These are phyloP conservation scores for Calameuta filiformis DNA, from an alignment of 2,888 invertebrate species.

Conservation along the genomic window DNA sequence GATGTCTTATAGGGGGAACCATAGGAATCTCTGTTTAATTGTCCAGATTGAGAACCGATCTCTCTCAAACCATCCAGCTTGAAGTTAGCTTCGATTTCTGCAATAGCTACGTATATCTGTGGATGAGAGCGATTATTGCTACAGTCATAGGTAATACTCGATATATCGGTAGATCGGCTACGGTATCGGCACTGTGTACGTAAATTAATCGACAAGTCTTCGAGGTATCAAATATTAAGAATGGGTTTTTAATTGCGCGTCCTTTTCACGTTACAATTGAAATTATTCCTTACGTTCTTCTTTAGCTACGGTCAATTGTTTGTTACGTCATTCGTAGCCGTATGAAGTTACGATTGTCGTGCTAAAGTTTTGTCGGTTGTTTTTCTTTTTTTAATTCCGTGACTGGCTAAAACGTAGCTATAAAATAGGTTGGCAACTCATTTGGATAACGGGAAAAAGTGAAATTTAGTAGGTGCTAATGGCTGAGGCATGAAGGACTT, in stretches of 20 bases:
- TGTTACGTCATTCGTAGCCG: background rate
- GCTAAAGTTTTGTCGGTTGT: background rate
- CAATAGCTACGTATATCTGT: conserved; percentile 23
- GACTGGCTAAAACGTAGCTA: background rate
- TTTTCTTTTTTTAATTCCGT: background rate
- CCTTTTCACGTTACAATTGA: background rate
- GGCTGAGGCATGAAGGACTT: background rate
- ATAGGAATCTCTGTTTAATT: conserved; percentile 40
- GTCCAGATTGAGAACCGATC: conserved; percentile 48
- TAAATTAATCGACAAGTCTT: background rate
- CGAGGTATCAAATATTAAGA: background rate
- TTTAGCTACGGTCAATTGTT: background rate
- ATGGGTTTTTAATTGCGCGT: background rate
- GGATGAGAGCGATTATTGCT: background rate
- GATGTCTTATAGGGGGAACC: conserved; percentile 34
- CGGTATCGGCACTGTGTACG: background rate
- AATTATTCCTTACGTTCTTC: background rate
- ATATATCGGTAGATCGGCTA: background rate
- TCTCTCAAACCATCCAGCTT: conserved; percentile 5
- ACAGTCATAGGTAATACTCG: background rate
- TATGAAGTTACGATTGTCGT: background rate
- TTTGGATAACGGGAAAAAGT: background rate
- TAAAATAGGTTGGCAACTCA: background rate
- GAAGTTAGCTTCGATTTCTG: conserved; percentile 43
- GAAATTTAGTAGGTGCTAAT: conserved; percentile 5